Evolutionary conservation across 2,797 vertebrate genomes (phyloP), one percentile per base, ranked within the genome.

Genomic region (Catostomus latipinnis): DNA sequence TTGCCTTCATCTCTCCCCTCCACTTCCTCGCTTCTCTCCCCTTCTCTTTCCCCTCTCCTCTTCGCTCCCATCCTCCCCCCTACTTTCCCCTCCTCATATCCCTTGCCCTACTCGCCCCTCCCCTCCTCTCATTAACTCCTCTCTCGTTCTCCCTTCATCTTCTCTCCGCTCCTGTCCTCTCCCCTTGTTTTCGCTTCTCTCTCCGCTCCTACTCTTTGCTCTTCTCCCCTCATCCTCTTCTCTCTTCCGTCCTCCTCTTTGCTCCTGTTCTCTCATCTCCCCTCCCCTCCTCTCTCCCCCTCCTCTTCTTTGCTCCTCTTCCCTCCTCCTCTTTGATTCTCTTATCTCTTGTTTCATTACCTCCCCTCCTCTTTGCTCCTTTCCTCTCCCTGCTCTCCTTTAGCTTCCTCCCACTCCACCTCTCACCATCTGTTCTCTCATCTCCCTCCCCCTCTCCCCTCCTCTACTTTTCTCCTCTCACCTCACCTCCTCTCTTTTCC

Each of bases 321-420:
- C 83, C 77, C 49, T 68, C 82, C 81, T 81, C 75, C 50, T 78
- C 67, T 81, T 78, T 71, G 72, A 22, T 16, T 18, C 16, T 18
- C 16, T 18, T 18, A 18, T 58, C 80, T 73, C 43, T 54, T 69
- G 8, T 84, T 87, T 89, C 85, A 82, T 81, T 86, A 83, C 83
- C 83, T 82, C 70, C 84, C 88, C 80, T 74, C 86, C 86, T 87
- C 84, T 86, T 22, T 22, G 2, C 22, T 22, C 22, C 22, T 22
- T 3, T 22, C 22, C 22, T 18, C 16, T 18, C 16, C 16, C 16
- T 18, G 16, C 16, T 18, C 16, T 18, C 16, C 16, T 18, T 18
- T 18, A 18, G 16, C 16, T 18, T 18, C 16, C 16, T 18, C 16
- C 16, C 16, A 18, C 16, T 18, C 16, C 16, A 18, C 16, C 16